Evolutionary conservation across 2,113 vertebrate species (phyloP), one percentile per base, ranked within the genome.

Genomic region (Clarias batrachus): DNA sequence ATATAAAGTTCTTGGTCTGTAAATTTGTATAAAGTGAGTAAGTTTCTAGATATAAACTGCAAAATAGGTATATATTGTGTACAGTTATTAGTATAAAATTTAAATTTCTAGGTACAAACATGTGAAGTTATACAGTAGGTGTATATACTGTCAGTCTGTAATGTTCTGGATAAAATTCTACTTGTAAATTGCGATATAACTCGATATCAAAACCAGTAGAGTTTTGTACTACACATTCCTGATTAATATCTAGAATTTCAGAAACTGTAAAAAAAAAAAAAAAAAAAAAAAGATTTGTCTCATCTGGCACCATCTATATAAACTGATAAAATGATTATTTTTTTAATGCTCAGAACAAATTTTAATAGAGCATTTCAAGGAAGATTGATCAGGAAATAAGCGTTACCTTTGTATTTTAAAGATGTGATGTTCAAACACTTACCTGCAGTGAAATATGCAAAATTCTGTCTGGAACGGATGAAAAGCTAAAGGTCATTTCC

Each of bases 401-500:
- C 11, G n/a, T 3, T 27, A 30, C 10, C 12, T 52, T 77, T 27
- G 52, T 9, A 77, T 77, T 54, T 77, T 27, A 54, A 19, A 33
- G 77, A 30, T 57, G n/a, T 19, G 54, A 30, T 19, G n/a, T 79
- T 59, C 3, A 21, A 57, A 57, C 52, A 30, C n/a, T 79, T 59
- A 59, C 54, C 54, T 59, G 56, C 54, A 79, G 77, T 79, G 77
- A 79, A 30, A 21, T 59, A 79, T 79, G 78, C 78, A 62, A 60
- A 80, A 80, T 57, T 74, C 71, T 37, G 54, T 33, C 78, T 80
- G 78, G 4, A 23, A 80, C 56, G 25, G 56, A 80, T 59, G 56
- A 60, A 59, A 80, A 60, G 56, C 56, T 60, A 80, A 80, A 80
- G 78, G 78, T 60, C 78, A 80, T 60, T 79, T 80, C 37, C 30